Conservation (phyloP, 1,140 invertebrate genomes). For the Bombus pyrosoma region DNA sequence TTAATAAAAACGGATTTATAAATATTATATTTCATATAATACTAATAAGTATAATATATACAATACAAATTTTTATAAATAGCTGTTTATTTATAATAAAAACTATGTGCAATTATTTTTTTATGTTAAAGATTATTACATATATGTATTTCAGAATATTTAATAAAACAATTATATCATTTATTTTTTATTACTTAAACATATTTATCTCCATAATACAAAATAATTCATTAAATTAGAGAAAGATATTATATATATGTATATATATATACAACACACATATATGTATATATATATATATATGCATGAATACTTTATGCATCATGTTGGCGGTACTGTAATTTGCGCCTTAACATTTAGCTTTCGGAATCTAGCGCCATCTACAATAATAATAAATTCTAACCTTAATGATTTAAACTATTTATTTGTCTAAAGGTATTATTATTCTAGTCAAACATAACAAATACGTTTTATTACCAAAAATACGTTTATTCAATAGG, state of each 20-base stretch:
- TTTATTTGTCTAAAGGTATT: conserved; percentile 6
- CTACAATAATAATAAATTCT: conserved; percentile 57
- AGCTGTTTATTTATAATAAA: background rate
- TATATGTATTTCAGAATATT: background rate
- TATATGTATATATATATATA: too few species aligned
- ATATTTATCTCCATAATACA: background rate
- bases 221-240: background rate
- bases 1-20: background rate
- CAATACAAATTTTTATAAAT: background rate
- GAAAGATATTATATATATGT: background rate
- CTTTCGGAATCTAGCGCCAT: conserved; percentile 51
- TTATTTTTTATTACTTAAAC: background rate
- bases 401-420: conserved; percentile 63
- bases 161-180: background rate
- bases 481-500: background rate
- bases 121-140: background rate
- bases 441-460: background rate
- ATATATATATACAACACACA: background rate
- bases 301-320: background rate
- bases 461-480: background rate
- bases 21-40: background rate
- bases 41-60: background rate
- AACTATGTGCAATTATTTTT: background rate
- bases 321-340: conserved; percentile 52
- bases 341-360: conserved; percentile 17